These are phyloP conservation scores for Cheilosia pagana DNA, from an alignment of 2,888 invertebrate genomes.

Conservation along the genomic window DNA sequence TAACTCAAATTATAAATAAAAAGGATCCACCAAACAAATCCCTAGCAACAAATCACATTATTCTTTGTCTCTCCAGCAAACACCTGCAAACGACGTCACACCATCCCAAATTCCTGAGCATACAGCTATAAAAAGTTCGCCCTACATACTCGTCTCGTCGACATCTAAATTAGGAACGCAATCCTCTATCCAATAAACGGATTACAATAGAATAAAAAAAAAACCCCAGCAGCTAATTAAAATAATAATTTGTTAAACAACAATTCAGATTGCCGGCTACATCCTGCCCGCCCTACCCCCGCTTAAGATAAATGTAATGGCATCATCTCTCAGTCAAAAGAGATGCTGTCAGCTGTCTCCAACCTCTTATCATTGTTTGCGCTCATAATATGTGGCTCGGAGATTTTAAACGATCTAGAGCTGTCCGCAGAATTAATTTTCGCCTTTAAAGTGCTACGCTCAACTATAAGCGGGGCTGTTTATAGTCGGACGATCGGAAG, in stretches of 20 bases:
- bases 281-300: background rate
- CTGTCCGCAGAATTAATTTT: background rate
- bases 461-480: background rate
- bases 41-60: no score
- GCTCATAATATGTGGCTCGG: slow-evolving; percentile 17
- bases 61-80: no score
- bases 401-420: background rate
- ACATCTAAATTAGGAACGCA: background rate
- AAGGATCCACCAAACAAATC: no score
- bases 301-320: background rate
- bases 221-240: background rate
- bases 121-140: background rate
- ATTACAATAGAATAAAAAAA: background rate
- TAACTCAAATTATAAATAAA: no score
- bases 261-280: background rate
- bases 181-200: background rate
- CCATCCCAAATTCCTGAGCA: background rate
- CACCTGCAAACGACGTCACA: background rate
- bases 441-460: slow-evolving; percentile 13
- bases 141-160: background rate
- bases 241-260: slow-evolving; percentile 7
- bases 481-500: background rate
- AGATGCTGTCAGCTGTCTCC: background rate
- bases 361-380: slow-evolving; percentile 27
- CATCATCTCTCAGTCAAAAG: slow-evolving; percentile 4